These are phyloP conservation scores for Brachyalestes nurse DNA, from an alignment of 2,797 vertebrate species.

Conservation along the genomic window DNA sequence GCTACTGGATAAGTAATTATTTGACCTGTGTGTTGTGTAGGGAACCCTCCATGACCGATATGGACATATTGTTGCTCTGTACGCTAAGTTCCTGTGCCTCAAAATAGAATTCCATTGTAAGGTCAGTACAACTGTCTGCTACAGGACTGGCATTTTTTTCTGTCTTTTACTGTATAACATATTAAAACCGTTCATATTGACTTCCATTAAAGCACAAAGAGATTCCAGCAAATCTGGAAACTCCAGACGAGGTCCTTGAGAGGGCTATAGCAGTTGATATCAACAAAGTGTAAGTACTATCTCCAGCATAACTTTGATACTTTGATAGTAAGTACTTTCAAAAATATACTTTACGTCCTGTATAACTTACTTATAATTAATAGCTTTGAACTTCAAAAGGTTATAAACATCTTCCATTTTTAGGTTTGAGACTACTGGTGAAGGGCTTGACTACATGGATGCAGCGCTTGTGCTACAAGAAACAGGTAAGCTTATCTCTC, in stretches of 20 bases:
- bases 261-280: slow-evolving; percentile 86
- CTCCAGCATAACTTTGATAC: background rate
- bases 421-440: slow-evolving; percentile 56
- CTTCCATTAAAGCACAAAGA: slow-evolving; percentile 79
- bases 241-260: slow-evolving; percentile 90
- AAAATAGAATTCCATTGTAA: slow-evolving; percentile 95
- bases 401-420: background rate
- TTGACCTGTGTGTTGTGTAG: slow-evolving; percentile 68
- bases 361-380: background rate
- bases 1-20: background rate
- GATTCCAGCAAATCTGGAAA: slow-evolving; percentile 88
- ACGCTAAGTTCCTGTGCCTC: slow-evolving; percentile 84
- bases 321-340: too few species aligned
- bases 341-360: too few species aligned
- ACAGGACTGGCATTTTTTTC: too few species aligned
- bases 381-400: background rate
- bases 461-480: slow-evolving; percentile 55
- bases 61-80: slow-evolving; percentile 91
- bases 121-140: slow-evolving; percentile 70
- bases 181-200: background rate
- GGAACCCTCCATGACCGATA: slow-evolving; percentile 93
- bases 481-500: slow-evolving; percentile 41
- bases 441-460: slow-evolving; percentile 59
- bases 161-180: background rate
- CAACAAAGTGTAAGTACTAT: slow-evolving; percentile 87